Percentiles rank a stretch among this genome's conserved stretches.
phyloP scores from a whole-genome alignment of 2,113 vertebrate genomes.

The Carassius auratus region DNA sequence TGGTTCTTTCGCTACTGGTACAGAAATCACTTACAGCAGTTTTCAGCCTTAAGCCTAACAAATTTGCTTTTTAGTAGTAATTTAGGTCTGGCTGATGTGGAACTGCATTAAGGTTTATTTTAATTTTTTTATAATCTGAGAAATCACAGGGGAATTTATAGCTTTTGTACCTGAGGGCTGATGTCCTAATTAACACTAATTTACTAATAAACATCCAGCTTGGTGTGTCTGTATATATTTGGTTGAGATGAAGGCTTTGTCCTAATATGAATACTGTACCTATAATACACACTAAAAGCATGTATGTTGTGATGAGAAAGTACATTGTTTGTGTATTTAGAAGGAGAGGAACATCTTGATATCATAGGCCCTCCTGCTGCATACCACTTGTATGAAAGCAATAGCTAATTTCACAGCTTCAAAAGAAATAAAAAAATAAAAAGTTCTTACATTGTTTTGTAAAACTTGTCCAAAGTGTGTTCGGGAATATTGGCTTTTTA shows the following conservation, averaged over 20 bases:
- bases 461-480: neutral
- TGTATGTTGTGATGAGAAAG: neutral
- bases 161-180: neutral
- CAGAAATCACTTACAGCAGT: neutral
- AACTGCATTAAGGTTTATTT: neutral
- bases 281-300: neutral
- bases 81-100: neutral
- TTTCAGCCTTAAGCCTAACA: neutral
- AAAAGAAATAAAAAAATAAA: neutral
- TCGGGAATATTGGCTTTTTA: no score
- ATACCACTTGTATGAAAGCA: neutral
- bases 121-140: neutral
- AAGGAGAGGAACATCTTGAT: neutral
- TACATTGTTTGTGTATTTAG: neutral
- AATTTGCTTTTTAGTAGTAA: neutral
- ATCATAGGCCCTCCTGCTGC: neutral
- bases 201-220: neutral
- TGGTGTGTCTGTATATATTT: neutral
- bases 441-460: neutral
- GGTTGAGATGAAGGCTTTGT: neutral
- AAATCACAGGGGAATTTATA: neutral
- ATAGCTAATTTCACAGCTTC: neutral
- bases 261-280: neutral
- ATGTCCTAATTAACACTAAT: slow-evolving; percentile 19
- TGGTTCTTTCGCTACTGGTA: neutral